Conservation (phyloP, 1,140 invertebrate genomes). For the Meloidogyne exigua region DNA sequence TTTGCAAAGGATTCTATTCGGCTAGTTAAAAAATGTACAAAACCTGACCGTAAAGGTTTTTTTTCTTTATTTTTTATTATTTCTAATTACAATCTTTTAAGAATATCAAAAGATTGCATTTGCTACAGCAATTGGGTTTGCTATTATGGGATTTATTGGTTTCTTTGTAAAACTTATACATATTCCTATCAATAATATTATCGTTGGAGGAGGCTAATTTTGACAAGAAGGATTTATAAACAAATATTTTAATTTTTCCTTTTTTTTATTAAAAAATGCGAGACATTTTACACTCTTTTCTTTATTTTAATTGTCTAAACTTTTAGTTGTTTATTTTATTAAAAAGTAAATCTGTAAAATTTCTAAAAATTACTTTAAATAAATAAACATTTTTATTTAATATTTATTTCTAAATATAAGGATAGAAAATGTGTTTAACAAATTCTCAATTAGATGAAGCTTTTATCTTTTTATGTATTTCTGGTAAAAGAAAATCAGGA, state of each 20-base stretch:
- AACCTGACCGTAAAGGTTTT: conserved; percentile 91
- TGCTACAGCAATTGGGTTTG: conserved; percentile 98
- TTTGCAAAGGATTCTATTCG: conserved; percentile 93
- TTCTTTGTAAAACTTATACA: conserved; percentile 99
- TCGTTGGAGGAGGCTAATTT: conserved; percentile 22
- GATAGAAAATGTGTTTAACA: neutral
- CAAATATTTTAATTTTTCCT: neutral
- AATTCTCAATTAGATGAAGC: neutral
- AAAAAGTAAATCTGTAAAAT: neutral
- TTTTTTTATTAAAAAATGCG: neutral
- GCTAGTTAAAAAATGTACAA: conserved; percentile 96
- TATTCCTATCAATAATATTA: conserved; percentile 81
- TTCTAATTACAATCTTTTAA: conserved; percentile 67
- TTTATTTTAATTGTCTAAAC: neutral
- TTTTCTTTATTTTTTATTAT: neutral
- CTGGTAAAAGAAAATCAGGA: conserved; percentile 68
- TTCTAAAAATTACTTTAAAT: neutral
- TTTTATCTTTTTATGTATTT: conserved; percentile 64
- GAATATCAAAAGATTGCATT: conserved; percentile 99
- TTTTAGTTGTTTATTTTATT: neutral
- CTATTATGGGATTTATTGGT: conserved; percentile 99
- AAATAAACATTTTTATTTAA: neutral
- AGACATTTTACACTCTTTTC: neutral
- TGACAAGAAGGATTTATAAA: conserved; percentile 1
- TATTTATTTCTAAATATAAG: neutral